Conservation (phyloP, 2,113 vertebrate genomes). For the Hassar affinis region DNA sequence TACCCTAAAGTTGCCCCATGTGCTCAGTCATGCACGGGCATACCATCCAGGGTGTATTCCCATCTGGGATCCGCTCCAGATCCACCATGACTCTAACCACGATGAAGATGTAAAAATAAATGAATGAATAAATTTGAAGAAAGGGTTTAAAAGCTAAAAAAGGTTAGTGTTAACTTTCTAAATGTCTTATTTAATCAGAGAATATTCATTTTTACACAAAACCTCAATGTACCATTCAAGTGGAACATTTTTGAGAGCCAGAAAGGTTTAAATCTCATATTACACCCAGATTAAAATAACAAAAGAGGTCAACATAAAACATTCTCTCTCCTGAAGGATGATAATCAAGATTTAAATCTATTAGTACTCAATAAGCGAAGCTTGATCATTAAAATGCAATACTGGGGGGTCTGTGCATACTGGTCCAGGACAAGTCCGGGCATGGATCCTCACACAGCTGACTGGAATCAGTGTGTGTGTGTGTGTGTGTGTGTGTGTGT, state of each 20-base stretch:
- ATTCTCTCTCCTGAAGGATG: not conserved
- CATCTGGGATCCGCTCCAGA: not conserved
- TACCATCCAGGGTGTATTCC: not conserved
- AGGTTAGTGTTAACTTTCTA: not conserved
- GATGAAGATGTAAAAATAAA: not conserved
- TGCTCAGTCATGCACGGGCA: not conserved
- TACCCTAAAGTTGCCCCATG: not conserved
- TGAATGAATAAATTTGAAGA: not conserved
- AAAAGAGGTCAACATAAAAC: not conserved
- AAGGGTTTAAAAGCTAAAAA: not conserved
- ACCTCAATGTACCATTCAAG: not conserved
- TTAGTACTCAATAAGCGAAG: not conserved
- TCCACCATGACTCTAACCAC: not conserved
- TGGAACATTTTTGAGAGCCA: not conserved
- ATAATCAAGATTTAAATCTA: not conserved
- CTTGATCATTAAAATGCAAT: not conserved
- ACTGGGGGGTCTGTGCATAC: not conserved
- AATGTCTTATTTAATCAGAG: not conserved
- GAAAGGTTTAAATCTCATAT: not conserved
- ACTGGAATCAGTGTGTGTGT: not conserved
- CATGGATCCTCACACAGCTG: constrained; percentile 25
- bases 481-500: not conserved
- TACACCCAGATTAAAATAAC: not conserved
- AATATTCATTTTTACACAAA: not conserved
- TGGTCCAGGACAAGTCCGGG: constrained; percentile 37